These are phyloP conservation scores for Pipistrellus pipistrellus DNA, from an alignment of 2,797 vertebrate species.

Conservation along the genomic window DNA sequence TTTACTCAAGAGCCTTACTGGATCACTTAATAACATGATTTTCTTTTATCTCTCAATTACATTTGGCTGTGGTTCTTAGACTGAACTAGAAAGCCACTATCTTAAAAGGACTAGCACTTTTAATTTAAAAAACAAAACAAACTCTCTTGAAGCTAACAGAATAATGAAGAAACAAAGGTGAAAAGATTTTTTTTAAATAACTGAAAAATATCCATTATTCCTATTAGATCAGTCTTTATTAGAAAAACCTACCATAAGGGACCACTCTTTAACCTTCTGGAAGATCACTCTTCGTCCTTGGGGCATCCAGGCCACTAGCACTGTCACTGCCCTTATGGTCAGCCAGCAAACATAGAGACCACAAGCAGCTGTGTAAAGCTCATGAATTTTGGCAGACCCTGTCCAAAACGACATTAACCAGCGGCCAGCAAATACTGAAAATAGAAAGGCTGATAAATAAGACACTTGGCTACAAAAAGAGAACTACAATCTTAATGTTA, in stretches of 20 bases:
- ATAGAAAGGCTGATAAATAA: conserved; percentile 81
- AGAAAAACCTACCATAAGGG: conserved; percentile 94
- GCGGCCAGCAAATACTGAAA: conserved; percentile 98
- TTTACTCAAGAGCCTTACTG: not conserved
- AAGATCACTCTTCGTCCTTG: conserved; percentile 97
- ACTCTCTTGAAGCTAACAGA: not conserved
- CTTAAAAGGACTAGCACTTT: conserved; percentile 7
- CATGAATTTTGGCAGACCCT: conserved; percentile 98
- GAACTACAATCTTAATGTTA: conserved; percentile 6
- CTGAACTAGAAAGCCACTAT: not conserved
- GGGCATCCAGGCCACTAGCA: conserved; percentile 98
- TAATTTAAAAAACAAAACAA: not conserved
- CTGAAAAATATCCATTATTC: not conserved
- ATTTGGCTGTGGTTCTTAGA: not conserved
- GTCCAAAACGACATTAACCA: conserved; percentile 99
- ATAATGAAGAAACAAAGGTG: conserved; percentile 14
- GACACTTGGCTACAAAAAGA: conserved; percentile 1
- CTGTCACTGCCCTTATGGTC: conserved; percentile 95
- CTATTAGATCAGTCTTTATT: not conserved
- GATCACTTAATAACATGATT: not conserved
- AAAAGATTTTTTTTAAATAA: not conserved
- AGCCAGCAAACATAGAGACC: conserved; percentile 99
- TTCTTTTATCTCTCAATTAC: conserved; percentile 35
- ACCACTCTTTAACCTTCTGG: conserved; percentile 98
- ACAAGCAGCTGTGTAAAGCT: conserved; percentile 98